Evolutionary conservation across 2,797 vertebrate genomes (phyloP), one percentile per base, ranked within the genome.

Genomic region (Arrhamphus sclerolepis): DNA sequence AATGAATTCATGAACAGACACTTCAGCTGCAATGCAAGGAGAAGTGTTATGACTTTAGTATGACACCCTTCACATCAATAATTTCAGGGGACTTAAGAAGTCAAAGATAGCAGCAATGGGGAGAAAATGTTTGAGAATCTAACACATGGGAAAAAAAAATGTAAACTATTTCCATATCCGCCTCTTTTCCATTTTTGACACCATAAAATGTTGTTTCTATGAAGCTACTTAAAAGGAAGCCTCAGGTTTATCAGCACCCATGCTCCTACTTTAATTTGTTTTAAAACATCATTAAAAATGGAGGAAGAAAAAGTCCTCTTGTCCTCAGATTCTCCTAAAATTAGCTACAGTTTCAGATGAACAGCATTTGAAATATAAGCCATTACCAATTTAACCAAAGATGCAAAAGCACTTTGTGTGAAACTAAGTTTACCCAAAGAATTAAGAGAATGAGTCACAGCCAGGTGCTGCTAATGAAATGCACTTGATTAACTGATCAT

Each of bases 51-150:
- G 5, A 26, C 13, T 46, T 39, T 39, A 10, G n/a, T 61, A 6
- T 47, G n/a, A 13, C 39, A 47, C 18, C 53, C 31, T 78, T 56
- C 4, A 53, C 46, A 34, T 54, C n/a, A 5, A 34, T 48, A 7
- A 55, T 60, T 60, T 42, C 49, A 22, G n/a, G 13, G 22, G n/a
- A n/a, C 28, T 57, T n/a, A 31, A 4, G 39, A 40, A 56, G 61
- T 66, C 48, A 74, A 75, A 69, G 51, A 22, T 9, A 19, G 42
- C 16, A 44, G 51, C 56, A 54, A 43, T 56, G 17, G 28, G 18
- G 11, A 10, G 0, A 7, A 26, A 64, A 48, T 24, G 4, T 56
- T 62, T 10, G 19, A 51, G 17, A 60, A 48, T 22, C n/a, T 47
- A 6, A 42, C 16, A 14, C 13, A 7, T 7, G 42, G 22, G 58